Evolutionary conservation across 2,113 vertebrate genomes (phyloP).

Genomic region (Hippolais icterina): DNA sequence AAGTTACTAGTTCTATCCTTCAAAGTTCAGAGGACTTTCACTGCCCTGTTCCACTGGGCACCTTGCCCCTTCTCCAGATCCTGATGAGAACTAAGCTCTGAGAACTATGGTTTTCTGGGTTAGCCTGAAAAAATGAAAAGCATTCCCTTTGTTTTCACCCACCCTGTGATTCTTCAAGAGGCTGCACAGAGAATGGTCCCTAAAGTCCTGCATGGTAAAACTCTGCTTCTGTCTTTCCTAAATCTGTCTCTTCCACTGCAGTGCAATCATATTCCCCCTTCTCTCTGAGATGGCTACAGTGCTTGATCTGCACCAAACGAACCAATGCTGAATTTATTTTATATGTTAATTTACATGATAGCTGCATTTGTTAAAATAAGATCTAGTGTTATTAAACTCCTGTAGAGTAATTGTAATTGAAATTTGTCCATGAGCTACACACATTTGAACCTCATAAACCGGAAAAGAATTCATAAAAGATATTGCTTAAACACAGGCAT

Average conservation of each 20-base stretch:
- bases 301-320: background rate
- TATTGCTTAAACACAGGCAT: background rate
- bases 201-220: background rate
- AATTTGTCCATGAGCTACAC: background rate
- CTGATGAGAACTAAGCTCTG: background rate
- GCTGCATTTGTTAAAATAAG: background rate
- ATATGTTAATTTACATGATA: background rate
- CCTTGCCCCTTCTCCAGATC: background rate
- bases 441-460: background rate
- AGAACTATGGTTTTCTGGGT: background rate
- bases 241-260: background rate
- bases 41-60: background rate
- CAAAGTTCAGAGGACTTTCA: background rate
- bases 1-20: background rate
- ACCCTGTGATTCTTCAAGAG: background rate
- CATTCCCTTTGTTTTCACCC: background rate
- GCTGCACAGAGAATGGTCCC: background rate
- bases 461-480: background rate
- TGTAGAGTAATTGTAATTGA: slow-evolving; percentile 31
- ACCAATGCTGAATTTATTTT: slow-evolving; percentile 24
- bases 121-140: background rate
- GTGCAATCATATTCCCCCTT: background rate
- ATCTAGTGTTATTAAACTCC: slow-evolving; percentile 15
- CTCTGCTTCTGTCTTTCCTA: background rate
- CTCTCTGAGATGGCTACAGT: background rate